Conservation (phyloP, 2,113 vertebrate species). For the Elachura formosa region DNA sequence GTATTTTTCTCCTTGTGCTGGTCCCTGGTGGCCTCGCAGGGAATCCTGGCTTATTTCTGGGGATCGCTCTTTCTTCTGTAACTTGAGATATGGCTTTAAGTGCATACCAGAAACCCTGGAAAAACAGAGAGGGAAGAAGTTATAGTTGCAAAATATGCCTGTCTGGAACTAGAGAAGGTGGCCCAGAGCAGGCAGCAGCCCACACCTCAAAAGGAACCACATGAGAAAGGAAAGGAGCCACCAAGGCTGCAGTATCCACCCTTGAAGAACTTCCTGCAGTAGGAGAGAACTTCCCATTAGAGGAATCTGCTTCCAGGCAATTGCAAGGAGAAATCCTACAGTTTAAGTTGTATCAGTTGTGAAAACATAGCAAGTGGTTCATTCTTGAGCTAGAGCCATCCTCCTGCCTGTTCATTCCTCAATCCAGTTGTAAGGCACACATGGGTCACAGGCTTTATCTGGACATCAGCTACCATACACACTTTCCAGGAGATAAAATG, state of each 20-base stretch:
- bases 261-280: neutral
- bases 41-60: constrained; percentile 65
- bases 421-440: neutral
- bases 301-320: neutral
- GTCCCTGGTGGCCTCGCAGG: constrained; percentile 66
- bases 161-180: neutral
- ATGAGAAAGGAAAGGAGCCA: neutral
- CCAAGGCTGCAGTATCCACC: neutral
- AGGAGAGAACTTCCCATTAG: neutral
- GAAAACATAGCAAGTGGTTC: neutral
- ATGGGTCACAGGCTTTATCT: neutral
- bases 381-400: neutral
- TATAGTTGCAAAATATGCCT: neutral
- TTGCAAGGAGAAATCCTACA: neutral
- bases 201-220: neutral
- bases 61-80: constrained; percentile 76
- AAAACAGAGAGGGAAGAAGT: constrained; percentile 14
- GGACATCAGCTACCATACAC: neutral
- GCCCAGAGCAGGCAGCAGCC: neutral
- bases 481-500: neutral
- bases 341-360: neutral
- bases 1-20: constrained; percentile 62
- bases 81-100: constrained; percentile 83
- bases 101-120: constrained; percentile 85
- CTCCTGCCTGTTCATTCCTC: neutral